These are phyloP conservation scores for Rousettus madagascariensis DNA, from an alignment of 2,797 vertebrate species.

Conservation along the genomic window DNA sequence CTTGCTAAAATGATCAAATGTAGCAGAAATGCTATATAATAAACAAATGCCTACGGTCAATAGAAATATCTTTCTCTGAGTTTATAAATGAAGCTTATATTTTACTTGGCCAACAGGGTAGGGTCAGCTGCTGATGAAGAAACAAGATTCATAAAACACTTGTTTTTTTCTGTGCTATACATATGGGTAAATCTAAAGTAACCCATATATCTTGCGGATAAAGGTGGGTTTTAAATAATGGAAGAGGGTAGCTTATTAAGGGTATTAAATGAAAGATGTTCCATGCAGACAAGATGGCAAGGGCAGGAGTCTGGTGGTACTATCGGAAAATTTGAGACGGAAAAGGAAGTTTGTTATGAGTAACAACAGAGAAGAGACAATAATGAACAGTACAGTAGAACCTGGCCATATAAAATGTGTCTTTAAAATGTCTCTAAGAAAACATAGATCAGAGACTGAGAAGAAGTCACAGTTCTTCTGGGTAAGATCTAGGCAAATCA, in stretches of 20 bases:
- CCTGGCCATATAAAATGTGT: background rate
- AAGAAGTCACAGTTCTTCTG: background rate
- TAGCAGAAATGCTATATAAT: background rate
- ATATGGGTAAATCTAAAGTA: constrained; percentile 26
- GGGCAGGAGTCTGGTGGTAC: background rate
- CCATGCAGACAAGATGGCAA: constrained; percentile 48
- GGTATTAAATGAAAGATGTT: constrained; percentile 54
- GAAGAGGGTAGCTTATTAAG: constrained; percentile 20
- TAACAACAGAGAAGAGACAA: background rate
- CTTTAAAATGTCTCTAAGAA: background rate
- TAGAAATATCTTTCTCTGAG: background rate
- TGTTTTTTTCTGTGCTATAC: background rate
- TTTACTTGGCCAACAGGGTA: background rate
- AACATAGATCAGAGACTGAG: background rate
- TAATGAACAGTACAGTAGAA: background rate
- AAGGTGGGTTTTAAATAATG: constrained; percentile 54
- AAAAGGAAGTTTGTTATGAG: background rate
- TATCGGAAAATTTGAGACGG: background rate
- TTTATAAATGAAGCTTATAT: background rate
- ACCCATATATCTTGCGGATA: background rate
- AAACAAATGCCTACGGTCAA: background rate
- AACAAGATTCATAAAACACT: constrained; percentile 30
- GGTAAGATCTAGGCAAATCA: background rate
- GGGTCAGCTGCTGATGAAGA: background rate
- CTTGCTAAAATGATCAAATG: background rate